phyloP scores from a whole-genome alignment of 2,888 invertebrate species.

The Venustoraphidia nigricollis region DNA sequence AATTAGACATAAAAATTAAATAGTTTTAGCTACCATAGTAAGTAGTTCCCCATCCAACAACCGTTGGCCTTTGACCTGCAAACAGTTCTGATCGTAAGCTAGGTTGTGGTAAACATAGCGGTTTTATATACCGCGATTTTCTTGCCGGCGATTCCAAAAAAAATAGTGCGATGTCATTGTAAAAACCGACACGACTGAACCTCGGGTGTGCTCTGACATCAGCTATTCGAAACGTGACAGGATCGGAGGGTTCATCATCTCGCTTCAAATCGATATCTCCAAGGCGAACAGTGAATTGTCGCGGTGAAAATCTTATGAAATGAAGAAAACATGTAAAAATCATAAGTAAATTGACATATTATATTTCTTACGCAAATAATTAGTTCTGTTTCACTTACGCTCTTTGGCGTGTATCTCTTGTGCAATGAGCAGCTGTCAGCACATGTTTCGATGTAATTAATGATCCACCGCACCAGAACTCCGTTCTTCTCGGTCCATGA shows the following conservation, averaged over 20 bases:
- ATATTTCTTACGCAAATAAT: not conserved
- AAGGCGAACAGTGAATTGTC: constrained; percentile 76
- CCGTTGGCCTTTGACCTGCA: constrained; percentile 63
- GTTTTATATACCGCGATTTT: constrained; percentile 73
- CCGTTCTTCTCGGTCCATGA: constrained; percentile 67
- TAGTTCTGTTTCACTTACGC: constrained; percentile 43
- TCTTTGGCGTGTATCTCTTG: constrained; percentile 73
- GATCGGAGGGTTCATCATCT: constrained; percentile 72
- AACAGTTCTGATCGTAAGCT: constrained; percentile 44
- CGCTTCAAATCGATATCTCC: constrained; percentile 78
- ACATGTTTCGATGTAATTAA: constrained; percentile 66
- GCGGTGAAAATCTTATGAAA: constrained; percentile 58
- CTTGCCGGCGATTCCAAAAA: constrained; percentile 58
- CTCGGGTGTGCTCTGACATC: constrained; percentile 70
- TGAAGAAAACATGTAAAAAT: not conserved
- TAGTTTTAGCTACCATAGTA: constrained; percentile 44
- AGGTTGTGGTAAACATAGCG: constrained; percentile 64
- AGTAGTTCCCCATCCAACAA: constrained; percentile 88
- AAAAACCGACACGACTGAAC: constrained; percentile 82
- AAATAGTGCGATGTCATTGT: constrained; percentile 85
- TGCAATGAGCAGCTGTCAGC: constrained; percentile 87
- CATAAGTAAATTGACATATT: not conserved
- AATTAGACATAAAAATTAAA: too few species aligned
- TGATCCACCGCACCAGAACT: constrained; percentile 91
- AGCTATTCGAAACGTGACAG: constrained; percentile 61